Evolutionary conservation across 2,113 vertebrate genomes (phyloP).

Genomic region (Bufo bufo): DNA sequence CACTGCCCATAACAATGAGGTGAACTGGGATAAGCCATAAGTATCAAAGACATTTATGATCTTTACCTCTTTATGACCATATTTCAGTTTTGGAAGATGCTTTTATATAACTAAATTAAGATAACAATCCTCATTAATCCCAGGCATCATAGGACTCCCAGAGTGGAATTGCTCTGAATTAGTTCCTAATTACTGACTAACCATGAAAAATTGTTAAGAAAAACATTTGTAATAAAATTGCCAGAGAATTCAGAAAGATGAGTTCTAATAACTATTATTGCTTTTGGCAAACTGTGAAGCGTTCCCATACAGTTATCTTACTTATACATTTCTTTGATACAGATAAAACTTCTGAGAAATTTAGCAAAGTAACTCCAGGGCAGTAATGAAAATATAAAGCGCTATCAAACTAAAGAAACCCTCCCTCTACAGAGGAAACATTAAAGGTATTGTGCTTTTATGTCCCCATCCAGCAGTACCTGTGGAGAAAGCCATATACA

Average conservation of each 20-base stretch:
- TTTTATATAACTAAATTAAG: background rate
- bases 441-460: no score
- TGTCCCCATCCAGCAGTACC: no score
- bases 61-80: background rate
- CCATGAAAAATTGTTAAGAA: background rate
- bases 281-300: background rate
- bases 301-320: background rate
- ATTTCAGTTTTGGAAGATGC: background rate
- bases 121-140: background rate
- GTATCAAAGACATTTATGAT: background rate
- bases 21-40: no score
- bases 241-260: background rate
- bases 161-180: background rate
- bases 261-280: background rate
- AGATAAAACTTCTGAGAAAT: background rate
- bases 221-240: constrained; percentile 6
- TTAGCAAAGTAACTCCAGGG: background rate
- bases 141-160: background rate
- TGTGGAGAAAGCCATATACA: no score
- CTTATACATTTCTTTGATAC: background rate
- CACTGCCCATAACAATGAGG: no score
- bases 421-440: no score
- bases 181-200: background rate
- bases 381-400: background rate
- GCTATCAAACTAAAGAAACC: background rate